Base-by-base conservation (phyloP, 1,140 invertebrate species). In the Charaxes varanes region DNA sequence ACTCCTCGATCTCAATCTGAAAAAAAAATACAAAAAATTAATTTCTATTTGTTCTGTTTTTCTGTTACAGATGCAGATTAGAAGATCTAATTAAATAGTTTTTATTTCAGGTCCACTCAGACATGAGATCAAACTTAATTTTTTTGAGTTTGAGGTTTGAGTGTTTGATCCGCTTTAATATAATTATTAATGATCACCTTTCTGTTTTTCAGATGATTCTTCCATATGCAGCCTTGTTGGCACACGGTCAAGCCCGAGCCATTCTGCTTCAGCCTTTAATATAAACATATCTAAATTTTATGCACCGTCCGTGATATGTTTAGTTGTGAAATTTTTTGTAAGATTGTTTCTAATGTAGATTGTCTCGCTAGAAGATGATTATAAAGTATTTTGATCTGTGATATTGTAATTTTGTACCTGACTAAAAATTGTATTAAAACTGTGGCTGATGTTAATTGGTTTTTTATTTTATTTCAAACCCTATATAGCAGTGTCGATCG, bases 231-330 rank as follows among this genome's bases (percentile, higher is more conserved):
- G 78, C 66, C 82, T 78, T 69, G 84, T 84, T 67, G 84, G 78
- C 62, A 85, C 80, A 63, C 82, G 76, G 64, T 85, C 84, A 70
- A 85, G 73, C 59, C 84, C 77, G 55, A 85, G 72, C 84, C 84
- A 85, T 60, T 85, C 84, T 54, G 82, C 82, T 79, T 85, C 84
- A 47, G 84, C 84, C 84, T 85, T 78, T 67, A 84, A 85, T 72
- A 51, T 65, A 77, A 83, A 84, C 62, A 80, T 63, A 67, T 38
- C 57, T 59, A 57, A 55, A 50, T 49, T 56, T 76, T 73, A 77
- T 51, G 51, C 53, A 43, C 35, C 57, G 34, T 56, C 42, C 41
- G 27, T 64, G 23, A 70, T 37, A 51, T 69, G 17, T 24, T 14
- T 15, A 8, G 19, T 21, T 30, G 23, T 42, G 6, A 41, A 31